Percentiles rank a stretch among this genome's conserved stretches.
Conservation (phyloP, 2,888 invertebrate species). For the Callimorpha dominula region DNA sequence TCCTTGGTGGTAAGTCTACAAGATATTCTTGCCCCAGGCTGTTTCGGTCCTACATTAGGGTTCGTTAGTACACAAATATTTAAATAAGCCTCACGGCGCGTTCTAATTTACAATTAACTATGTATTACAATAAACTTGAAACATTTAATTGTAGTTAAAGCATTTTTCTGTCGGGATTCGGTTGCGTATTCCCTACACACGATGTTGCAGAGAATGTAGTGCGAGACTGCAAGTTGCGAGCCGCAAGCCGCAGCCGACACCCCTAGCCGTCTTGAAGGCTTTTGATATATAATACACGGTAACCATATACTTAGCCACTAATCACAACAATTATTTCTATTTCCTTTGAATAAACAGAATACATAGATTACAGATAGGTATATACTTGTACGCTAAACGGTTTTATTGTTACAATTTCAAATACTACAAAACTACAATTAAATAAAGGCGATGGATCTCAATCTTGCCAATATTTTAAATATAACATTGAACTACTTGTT, state of each 20-base stretch:
- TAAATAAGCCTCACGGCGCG: constrained; percentile 62
- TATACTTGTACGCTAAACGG: constrained; percentile 24
- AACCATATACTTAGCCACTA: constrained; percentile 78
- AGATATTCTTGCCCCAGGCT: constrained; percentile 44
- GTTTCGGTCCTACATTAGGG: constrained; percentile 55
- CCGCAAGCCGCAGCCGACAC: constrained; percentile 60
- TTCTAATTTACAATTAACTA: constrained; percentile 78
- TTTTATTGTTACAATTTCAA: constrained; percentile 24
- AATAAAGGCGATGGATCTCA: not conserved
- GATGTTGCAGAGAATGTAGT: constrained; percentile 8
- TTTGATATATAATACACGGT: constrained; percentile 69
- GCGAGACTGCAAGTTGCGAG: constrained; percentile 4
- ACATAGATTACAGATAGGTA: constrained; percentile 46
- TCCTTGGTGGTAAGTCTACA: constrained; percentile 31
- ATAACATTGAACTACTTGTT: not conserved
- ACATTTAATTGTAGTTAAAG: constrained; percentile 85
- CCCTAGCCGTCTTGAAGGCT: constrained; percentile 84
- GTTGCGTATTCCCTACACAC: constrained; percentile 49
- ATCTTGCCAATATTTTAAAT: not conserved
- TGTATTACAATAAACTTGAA: constrained; percentile 77
- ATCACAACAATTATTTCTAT: constrained; percentile 76
- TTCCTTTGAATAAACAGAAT: constrained; percentile 53
- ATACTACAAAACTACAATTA: constrained; percentile 3
- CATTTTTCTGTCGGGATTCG: constrained; percentile 76
- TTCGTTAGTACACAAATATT: constrained; percentile 68